Conservation (phyloP, 2,113 vertebrate species). For the Menura novaehollandiae region DNA sequence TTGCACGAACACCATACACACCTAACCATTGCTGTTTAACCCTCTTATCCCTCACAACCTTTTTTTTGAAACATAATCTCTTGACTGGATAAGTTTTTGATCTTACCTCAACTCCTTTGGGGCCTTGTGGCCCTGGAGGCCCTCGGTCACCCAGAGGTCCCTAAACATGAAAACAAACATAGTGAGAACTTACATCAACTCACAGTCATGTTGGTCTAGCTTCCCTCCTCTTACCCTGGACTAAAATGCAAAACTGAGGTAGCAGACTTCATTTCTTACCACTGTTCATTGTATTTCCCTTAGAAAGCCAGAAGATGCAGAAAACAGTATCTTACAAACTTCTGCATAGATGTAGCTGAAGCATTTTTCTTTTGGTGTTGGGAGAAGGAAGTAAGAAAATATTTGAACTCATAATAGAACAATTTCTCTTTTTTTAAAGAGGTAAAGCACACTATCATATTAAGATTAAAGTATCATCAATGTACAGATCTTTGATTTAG, state of each 20-base stretch:
- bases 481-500: neutral
- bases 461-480: neutral
- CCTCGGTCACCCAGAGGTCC: slow-evolving; percentile 87
- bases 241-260: neutral
- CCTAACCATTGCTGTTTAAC: neutral
- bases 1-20: neutral
- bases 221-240: neutral
- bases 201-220: neutral
- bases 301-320: neutral
- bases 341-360: neutral
- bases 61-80: neutral
- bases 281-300: neutral
- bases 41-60: neutral
- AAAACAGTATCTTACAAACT: neutral
- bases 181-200: neutral
- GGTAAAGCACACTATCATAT: neutral
- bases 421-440: neutral
- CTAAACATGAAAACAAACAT: slow-evolving; percentile 68
- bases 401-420: neutral
- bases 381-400: neutral
- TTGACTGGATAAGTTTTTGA: neutral
- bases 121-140: slow-evolving; percentile 82
- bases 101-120: slow-evolving; percentile 89
- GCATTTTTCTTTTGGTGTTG: neutral
- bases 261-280: neutral